Percentiles rank a stretch among this genome's conserved stretches.
These are phyloP conservation scores for Drosophila malerkotliana DNA, from an alignment of 1,140 invertebrate species.

Conservation along the genomic window DNA sequence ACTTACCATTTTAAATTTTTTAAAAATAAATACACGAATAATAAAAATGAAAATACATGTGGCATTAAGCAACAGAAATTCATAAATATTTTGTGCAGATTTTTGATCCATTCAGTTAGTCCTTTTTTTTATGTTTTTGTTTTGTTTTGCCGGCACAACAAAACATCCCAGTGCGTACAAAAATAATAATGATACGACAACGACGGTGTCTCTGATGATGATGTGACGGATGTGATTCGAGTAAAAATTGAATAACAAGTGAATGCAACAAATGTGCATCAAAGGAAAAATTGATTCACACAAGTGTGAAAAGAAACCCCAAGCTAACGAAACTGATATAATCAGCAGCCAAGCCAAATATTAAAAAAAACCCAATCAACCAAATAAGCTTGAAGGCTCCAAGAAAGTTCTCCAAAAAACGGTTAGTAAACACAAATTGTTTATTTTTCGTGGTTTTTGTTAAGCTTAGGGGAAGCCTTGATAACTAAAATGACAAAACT, in stretches of 20 bases:
- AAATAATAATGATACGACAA: slow-evolving; percentile 5
- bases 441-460: neutral
- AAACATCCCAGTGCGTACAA: slow-evolving; percentile 13
- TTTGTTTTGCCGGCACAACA: slow-evolving; percentile 25
- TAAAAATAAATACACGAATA: neutral
- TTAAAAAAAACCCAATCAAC: slow-evolving; percentile 4
- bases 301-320: slow-evolving; percentile 18
- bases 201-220: neutral
- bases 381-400: slow-evolving; percentile 5
- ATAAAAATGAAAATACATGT: neutral
- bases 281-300: slow-evolving; percentile 30
- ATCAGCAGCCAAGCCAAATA: slow-evolving; percentile 3
- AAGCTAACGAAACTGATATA: slow-evolving; percentile 14
- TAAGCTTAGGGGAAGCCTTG: neutral
- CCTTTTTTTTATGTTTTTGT: slow-evolving; percentile 23
- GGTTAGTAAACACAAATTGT: slow-evolving; percentile 45
- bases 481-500: neutral
- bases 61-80: no score
- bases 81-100: no score
- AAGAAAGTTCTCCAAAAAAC: slow-evolving; percentile 6
- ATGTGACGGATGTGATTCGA: neutral
- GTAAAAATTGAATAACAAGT: slow-evolving; percentile 48
- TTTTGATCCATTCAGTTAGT: slow-evolving; percentile 11
- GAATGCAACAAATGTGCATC: slow-evolving; percentile 31
- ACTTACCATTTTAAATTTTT: no score